Evolutionary conservation across 2,888 invertebrate genomes (phyloP).

Genomic region (Andrena hattorfiana): DNA sequence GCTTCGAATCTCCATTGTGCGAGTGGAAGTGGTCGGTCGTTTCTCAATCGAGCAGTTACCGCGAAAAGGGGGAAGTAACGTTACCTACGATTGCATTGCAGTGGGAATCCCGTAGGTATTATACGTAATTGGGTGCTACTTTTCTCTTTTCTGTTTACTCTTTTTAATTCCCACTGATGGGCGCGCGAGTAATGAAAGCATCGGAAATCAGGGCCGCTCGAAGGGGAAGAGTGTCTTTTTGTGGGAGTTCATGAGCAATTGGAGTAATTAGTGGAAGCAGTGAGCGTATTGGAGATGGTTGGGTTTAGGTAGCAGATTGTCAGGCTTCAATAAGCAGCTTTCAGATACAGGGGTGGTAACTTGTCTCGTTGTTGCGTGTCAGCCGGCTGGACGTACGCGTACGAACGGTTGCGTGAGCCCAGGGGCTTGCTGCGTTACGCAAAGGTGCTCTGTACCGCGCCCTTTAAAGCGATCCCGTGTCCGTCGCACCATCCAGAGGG

Average conservation of each 20-base stretch:
- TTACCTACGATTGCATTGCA: too few relatives aligned
- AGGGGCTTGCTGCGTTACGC: conserved; percentile 21
- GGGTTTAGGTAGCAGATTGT: not conserved
- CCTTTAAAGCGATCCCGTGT: conserved; percentile 18
- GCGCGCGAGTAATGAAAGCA: too few relatives aligned
- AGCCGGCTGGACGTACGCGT: not conserved
- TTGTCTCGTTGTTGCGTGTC: not conserved
- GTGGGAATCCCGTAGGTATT: too few relatives aligned
- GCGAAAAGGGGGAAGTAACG: not conserved
- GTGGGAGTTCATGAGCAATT: not conserved
- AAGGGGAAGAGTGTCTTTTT: too few relatives aligned
- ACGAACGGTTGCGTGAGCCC: conserved; percentile 29
- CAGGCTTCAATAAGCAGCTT: conserved; percentile 3
- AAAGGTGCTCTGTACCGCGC: conserved; percentile 48
- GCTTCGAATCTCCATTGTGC: conserved; percentile 63
- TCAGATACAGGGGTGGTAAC: not conserved
- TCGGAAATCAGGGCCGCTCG: too few relatives aligned
- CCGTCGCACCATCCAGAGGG: not conserved
- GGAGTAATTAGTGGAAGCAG: not conserved
- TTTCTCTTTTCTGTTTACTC: too few relatives aligned
- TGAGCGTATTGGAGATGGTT: not conserved
- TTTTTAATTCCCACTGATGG: too few relatives aligned
- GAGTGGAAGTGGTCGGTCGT: conserved; percentile 8
- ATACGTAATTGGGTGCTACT: too few relatives aligned
- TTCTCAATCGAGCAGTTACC: not conserved